These are phyloP conservation scores for Theristicus caerulescens DNA, from an alignment of 2,113 vertebrate genomes.

Conservation along the genomic window DNA sequence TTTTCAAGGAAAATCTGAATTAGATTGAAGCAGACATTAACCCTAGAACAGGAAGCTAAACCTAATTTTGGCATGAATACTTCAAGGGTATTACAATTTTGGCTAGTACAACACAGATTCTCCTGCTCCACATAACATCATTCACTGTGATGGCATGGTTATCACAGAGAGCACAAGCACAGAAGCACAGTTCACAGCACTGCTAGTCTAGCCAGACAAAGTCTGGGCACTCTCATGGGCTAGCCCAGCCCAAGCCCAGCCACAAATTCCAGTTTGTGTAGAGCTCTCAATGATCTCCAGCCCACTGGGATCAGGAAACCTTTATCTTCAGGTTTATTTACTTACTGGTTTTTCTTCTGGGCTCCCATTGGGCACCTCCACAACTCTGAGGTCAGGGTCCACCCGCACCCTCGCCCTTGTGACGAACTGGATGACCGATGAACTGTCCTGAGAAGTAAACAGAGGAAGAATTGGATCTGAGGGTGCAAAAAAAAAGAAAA, in stretches of 20 bases:
- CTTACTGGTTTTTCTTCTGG: constrained; percentile 90
- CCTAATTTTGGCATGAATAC: background rate
- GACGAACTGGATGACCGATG: constrained; percentile 96
- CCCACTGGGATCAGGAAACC: background rate
- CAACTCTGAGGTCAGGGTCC: constrained; percentile 75
- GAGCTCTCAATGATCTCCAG: background rate
- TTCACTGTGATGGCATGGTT: background rate
- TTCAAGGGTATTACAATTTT: background rate
- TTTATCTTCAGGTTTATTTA: constrained; percentile 24
- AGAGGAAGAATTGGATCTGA: background rate
- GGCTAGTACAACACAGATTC: background rate
- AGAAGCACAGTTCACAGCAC: background rate
- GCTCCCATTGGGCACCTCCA: constrained; percentile 84
- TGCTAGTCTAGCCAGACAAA: background rate
- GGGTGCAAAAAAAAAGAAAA: background rate
- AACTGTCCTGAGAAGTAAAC: constrained; percentile 84
- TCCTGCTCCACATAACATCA: background rate
- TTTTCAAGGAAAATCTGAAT: constrained; percentile 18
- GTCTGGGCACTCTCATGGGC: background rate
- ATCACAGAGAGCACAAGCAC: background rate
- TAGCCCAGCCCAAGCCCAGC: background rate
- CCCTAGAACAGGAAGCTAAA: background rate
- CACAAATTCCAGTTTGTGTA: background rate
- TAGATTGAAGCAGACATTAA: background rate
- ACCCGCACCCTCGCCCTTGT: constrained; percentile 82